Base-by-base conservation (phyloP, 2,888 invertebrate species). In the Temnothorax ravouxi region DNA sequence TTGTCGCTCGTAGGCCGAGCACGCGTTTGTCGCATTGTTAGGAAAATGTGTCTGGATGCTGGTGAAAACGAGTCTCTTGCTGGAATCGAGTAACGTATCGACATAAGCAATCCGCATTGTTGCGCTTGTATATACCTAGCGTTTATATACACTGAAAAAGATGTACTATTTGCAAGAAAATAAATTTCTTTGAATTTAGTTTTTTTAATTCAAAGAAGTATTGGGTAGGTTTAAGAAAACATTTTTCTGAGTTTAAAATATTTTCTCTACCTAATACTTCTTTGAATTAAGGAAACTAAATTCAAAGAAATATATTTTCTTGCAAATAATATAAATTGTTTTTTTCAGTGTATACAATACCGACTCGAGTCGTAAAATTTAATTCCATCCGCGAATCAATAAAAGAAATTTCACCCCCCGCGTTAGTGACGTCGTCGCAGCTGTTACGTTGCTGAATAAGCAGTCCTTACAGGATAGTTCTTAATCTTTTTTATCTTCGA, bases 21-120 rank as follows among this genome's bases (percentile, higher is more conserved):
- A 88, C 85, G 88, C 82, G 50, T 82, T 50, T 72, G 34, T 85
- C 62, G 52, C 80, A 77, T 88, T 88, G 80, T 88, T 88, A 88
- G 64, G 84, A 88, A 88, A 88, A 88, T 88, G 50, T 62, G 52
- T 88, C 83, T 84, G 72, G 72, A 13, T 44, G n/a, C 34, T 54
- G 54, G 11, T 67, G 83, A 85, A 87, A 88, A 66, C 13, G 18
- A 18, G 6, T 29, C 56, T 80, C 44, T 74, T 77, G 66, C 41
- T 84, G 47, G 67, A 84, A 74, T 77, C 56, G 69, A 47, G 29
- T 69, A 75, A 52, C 34, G 41, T 62, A 21, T 41, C 59, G 79
- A 61, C 71, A 56, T 44, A 44, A 67, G 34, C 54, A 38, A 47
- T 59, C 47, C 15, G 18, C 18, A 77, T n/a, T 38, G 0, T 41